Evolutionary conservation across 1,140 invertebrate species (phyloP), one percentile per base, ranked within the genome.

Genomic region (Pinna nobilis): DNA sequence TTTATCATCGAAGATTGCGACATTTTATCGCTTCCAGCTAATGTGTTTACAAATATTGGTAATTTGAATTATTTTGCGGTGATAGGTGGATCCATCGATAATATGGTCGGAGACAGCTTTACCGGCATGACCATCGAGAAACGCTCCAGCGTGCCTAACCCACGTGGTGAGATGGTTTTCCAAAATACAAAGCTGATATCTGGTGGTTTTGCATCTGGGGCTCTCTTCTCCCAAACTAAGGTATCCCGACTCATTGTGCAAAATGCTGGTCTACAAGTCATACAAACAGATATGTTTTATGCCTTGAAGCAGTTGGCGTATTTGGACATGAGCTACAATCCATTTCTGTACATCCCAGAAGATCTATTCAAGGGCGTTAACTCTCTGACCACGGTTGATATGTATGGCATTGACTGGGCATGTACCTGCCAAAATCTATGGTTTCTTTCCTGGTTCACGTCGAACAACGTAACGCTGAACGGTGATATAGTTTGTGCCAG

Each of bases 401-500:
- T 79, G 20, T 57, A 64, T 18, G 65, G 68, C 33, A 73, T 79
- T 39, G 39, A 47, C n/a, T 79, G 77, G 77, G 66, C 39, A 11
- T 79, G 77, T 37, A 68, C 77, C 0, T 79, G 77, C 41, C 53
- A 57, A 20, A 73, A 76, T 33, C 35, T 76, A 11, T 79, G 77
- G 77, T 66, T 72, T 41, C 25, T 68, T n/a, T 30, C 47, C 9
- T 69, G 51, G 47, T 33, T 66, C 0, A 20, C 11, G 28, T 23
- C 25, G 3, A 73, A 79, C 60, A 67, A 70, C 60, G 73, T 79
- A 7, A 64, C 67, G 7, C 37, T 76, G 28, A 55, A 20, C 13
- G 74, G 73, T 1, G 69, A 75, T 23, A 59, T 72, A 33, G 70
- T 76, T 0, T 79, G 77, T 39, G 44, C 49, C 3, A 39, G 51